Evolutionary conservation across 2,797 vertebrate species (phyloP).

Genomic region (Notolepis coatsorum): DNA sequence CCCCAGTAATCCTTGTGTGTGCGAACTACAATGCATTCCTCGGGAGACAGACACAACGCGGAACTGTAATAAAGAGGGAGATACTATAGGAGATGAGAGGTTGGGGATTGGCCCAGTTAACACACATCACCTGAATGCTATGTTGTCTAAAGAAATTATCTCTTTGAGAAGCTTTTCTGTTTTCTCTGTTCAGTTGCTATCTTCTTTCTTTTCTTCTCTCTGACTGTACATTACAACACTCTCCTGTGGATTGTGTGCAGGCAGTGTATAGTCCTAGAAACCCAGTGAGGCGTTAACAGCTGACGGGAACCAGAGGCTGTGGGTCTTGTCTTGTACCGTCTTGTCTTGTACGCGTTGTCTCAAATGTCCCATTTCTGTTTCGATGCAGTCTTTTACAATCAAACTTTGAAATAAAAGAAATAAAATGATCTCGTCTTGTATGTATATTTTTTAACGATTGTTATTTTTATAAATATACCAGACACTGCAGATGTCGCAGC

Average conservation of each 20-base stretch:
- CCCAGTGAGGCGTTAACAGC: slow-evolving; percentile 64
- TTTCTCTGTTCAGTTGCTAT: slow-evolving; percentile 40
- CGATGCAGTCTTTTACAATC: slow-evolving; percentile 73
- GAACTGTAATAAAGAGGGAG: slow-evolving; percentile 12
- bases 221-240: slow-evolving; percentile 49
- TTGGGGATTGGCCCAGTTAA: slow-evolving; percentile 10
- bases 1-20: slow-evolving; percentile 39
- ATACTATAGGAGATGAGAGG: slow-evolving; percentile 9
- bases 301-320: slow-evolving; percentile 69
- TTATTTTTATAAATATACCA: slow-evolving; percentile 78
- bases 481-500: slow-evolving; percentile 71
- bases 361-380: slow-evolving; percentile 49
- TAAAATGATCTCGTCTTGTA: slow-evolving; percentile 66
- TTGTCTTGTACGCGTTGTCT: slow-evolving; percentile 64
- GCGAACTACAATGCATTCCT: slow-evolving; percentile 28
- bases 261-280: slow-evolving; percentile 57
- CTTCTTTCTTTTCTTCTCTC: slow-evolving; percentile 35
- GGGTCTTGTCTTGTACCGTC: slow-evolving; percentile 47
- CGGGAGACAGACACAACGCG: slow-evolving; percentile 24
- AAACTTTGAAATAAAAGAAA: slow-evolving; percentile 58
- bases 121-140: slow-evolving; percentile 33
- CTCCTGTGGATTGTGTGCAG: slow-evolving; percentile 66
- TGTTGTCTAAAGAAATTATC: slow-evolving; percentile 20
- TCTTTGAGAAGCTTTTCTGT: slow-evolving; percentile 24
- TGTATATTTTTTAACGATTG: slow-evolving; percentile 79